Conservation (phyloP, 2,113 vertebrate species). For the Cnemophilus loriae region DNA sequence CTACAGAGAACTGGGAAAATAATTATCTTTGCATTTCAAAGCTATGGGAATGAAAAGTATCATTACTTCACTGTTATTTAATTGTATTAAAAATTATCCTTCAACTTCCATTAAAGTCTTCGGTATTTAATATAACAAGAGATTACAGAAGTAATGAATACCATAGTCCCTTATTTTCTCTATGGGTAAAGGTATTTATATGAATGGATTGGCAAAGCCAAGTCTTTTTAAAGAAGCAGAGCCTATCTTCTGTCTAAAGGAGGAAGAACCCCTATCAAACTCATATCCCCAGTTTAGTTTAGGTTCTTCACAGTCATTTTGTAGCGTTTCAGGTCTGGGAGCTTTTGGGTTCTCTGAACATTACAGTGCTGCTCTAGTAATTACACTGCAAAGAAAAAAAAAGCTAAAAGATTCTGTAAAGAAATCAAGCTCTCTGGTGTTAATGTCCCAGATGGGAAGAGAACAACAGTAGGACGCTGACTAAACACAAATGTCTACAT, state of each 20-base stretch:
- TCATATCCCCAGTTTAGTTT: fast-evolving
- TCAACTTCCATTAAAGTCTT: not conserved
- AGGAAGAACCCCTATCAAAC: not conserved
- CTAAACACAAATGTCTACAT: not conserved
- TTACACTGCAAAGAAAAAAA: not conserved
- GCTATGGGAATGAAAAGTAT: conserved; percentile 20
- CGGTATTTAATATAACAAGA: not conserved
- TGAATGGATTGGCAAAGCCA: not conserved
- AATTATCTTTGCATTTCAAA: conserved; percentile 26
- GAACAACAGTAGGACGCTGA: not conserved
- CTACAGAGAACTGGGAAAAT: conserved; percentile 13
- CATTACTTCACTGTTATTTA: conserved; percentile 20
- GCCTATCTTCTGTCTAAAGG: not conserved
- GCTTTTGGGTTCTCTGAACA: not conserved
- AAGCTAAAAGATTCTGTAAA: too few species aligned
- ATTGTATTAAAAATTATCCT: conserved; percentile 9
- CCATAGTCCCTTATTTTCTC: not conserved
- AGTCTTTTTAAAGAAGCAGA: not conserved
- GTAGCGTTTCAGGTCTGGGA: not conserved
- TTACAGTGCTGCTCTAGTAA: not conserved
- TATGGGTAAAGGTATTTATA: not conserved
- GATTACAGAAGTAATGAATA: not conserved
- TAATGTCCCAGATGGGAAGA: not conserved
- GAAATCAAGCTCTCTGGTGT: not conserved
- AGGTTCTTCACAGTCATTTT: not conserved